A percentile compares a stretch with the other conserved stretches of the same genome.
Evolutionary conservation across 2,888 invertebrate genomes (phyloP).

Genomic region (Drosophila lutescens): DNA sequence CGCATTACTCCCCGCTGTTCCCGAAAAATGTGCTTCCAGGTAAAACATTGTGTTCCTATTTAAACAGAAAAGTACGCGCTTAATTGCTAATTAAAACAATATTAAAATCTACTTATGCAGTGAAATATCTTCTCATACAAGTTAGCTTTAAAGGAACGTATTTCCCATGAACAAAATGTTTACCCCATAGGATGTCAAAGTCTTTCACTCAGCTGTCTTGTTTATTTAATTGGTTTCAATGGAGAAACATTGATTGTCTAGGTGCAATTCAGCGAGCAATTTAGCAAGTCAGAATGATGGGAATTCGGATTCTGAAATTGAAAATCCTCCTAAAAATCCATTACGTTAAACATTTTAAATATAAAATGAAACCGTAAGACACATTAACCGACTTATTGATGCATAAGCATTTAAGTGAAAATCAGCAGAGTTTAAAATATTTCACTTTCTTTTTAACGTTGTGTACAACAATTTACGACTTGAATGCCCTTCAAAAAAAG

Average conservation of each 20-base stretch:
- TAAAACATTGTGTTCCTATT: background rate
- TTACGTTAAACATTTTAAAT: background rate
- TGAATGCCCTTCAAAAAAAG: background rate
- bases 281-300: background rate
- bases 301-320: background rate
- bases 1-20: background rate
- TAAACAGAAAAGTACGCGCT: background rate
- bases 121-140: background rate
- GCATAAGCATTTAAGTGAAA: too few species aligned
- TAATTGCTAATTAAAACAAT: background rate
- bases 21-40: background rate
- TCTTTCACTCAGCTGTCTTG: slow-evolving; percentile 24
- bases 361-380: background rate
- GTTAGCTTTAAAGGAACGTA: background rate
- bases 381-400: background rate
- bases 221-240: slow-evolving; percentile 15
- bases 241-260: slow-evolving; percentile 15
- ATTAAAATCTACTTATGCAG: background rate
- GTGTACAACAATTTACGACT: too few species aligned
- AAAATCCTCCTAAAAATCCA: background rate
- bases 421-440: too few species aligned
- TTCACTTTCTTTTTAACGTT: too few species aligned
- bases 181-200: background rate
- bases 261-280: slow-evolving; percentile 11
- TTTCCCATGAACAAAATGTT: background rate